Base-by-base conservation (phyloP, 2,113 vertebrate genomes). In the Thinocorus orbignyianus region DNA sequence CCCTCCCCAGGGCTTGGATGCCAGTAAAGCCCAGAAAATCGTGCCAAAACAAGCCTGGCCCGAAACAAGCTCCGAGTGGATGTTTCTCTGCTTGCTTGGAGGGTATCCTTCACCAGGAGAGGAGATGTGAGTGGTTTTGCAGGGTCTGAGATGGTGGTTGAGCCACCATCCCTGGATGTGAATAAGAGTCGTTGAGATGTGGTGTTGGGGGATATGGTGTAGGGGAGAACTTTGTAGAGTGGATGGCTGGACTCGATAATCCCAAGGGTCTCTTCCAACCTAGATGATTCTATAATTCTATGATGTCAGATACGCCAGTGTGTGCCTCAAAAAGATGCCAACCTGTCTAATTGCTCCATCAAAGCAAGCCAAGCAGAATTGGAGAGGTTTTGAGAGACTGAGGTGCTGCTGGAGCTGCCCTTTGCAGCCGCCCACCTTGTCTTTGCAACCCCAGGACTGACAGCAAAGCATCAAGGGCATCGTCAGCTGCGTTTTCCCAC, bases 381-480 rank as follows among this genome's bases (percentile, higher is more conserved):
- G 62, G 46, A 70, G 64, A 37, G 18, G 17, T 3, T 81, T 69
- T 42, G 72, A 78, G 95, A 85, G 17, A 74, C 31, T 37, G 74
- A 48, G 31, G 15, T 4, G 9, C 66, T 61, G 37, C 13, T 37
- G 83, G 72, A 68, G 84, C 39, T 19, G 24, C 39, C 91, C 73
- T 61, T 71, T 58, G 31, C 44, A 82, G 55, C 65, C 24, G 15
- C 68, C 80, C 57, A 74, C 93, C 73, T 81, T 65, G 79, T 25
- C 55, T 81, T 48, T 39, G 60, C 26, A 87, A 52, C 39, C 11
- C 31, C 20, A 17, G 80, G 83, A 91, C 52, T 25, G 93, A 85
- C 82, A 85, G 64, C 52, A 93, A 71, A 93, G 55, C 77, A 55
- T 82, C 6, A 17, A 88, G 89, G 69, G 70, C 90, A 79, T 90